Evolutionary conservation across 2,888 invertebrate genomes (phyloP).

Genomic region (Altica lythri): DNA sequence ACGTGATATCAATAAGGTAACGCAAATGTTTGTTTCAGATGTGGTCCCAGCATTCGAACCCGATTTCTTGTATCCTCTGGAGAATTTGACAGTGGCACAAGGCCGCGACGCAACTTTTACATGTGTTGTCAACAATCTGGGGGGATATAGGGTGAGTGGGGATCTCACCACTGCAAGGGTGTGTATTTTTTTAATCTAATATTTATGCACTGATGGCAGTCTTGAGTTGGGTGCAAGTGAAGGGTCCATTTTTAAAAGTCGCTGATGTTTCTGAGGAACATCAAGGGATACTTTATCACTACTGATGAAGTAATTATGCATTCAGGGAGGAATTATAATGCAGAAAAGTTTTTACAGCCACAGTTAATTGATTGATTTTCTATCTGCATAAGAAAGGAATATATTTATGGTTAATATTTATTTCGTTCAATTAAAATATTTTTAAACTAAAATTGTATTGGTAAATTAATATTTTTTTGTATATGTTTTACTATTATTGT

Average conservation of each 20-base stretch:
- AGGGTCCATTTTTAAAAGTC: conserved; percentile 38
- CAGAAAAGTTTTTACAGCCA: conserved; percentile 6
- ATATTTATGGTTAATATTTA: no score
- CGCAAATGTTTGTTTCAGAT: conserved; percentile 55
- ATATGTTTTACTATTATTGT: no score
- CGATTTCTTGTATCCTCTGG: conserved; percentile 77
- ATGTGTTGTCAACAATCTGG: conserved; percentile 83
- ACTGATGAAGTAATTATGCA: conserved; percentile 20
- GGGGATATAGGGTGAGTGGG: conserved; percentile 88
- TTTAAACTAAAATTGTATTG: no score
- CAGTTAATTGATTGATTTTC: conserved; percentile 20
- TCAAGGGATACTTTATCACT: conserved; percentile 15
- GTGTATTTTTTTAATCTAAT: conserved; percentile 64
- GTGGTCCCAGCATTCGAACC: conserved; percentile 77
- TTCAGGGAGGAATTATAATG: conserved; percentile 22
- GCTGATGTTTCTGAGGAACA: conserved; percentile 1
- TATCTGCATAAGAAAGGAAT: conserved; percentile 8
- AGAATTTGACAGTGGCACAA: conserved; percentile 83
- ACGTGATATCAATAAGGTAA: conserved; percentile 9
- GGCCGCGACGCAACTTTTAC: conserved; percentile 84
- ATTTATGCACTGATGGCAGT: conserved; percentile 48
- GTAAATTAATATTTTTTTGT: no score
- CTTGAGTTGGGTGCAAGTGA: conserved; percentile 44
- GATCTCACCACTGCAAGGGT: conserved; percentile 83
- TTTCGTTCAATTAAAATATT: no score